These are phyloP conservation scores for Plusia festucae DNA, from an alignment of 2,888 invertebrate genomes.

Conservation along the genomic window DNA sequence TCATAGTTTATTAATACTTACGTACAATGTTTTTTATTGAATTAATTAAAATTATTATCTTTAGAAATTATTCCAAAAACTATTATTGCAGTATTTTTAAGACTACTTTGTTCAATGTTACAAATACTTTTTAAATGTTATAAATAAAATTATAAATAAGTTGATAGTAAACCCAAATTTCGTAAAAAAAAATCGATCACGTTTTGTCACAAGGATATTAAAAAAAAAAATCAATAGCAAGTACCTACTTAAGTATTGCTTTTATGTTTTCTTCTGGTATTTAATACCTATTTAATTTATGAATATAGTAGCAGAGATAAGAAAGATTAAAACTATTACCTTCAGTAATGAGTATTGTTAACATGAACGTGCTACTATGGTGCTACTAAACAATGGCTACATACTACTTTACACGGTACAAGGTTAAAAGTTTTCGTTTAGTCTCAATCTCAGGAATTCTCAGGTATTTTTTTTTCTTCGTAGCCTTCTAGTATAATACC, in stretches of 20 bases:
- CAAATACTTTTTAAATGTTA: too few relatives aligned
- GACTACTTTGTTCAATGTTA: neutral
- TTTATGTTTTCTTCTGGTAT: neutral
- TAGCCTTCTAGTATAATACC: neutral
- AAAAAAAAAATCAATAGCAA: too few relatives aligned
- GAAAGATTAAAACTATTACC: constrained; percentile 5
- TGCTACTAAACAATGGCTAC: neutral
- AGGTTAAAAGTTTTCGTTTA: neutral
- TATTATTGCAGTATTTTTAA: neutral
- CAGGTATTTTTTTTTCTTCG: too few relatives aligned
- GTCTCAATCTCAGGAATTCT: neutral
- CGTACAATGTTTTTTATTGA: constrained; percentile 21
- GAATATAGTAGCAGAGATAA: neutral
- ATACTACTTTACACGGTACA: neutral
- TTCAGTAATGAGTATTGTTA: constrained; percentile 6
- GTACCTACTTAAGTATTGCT: too few relatives aligned
- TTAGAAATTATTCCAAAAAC: constrained; percentile 23
- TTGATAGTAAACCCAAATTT: too few relatives aligned
- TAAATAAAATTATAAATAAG: too few relatives aligned
- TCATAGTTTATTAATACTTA: constrained; percentile 65
- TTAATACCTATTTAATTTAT: neutral
- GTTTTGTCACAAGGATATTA: too few relatives aligned
- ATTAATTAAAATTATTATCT: constrained; percentile 19
- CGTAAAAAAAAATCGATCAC: too few relatives aligned
- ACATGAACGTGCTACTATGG: neutral